Percentiles rank a stretch among this genome's conserved stretches.
Evolutionary conservation across 2,888 invertebrate genomes (phyloP).

Genomic region (Anarsia innoxiella): DNA sequence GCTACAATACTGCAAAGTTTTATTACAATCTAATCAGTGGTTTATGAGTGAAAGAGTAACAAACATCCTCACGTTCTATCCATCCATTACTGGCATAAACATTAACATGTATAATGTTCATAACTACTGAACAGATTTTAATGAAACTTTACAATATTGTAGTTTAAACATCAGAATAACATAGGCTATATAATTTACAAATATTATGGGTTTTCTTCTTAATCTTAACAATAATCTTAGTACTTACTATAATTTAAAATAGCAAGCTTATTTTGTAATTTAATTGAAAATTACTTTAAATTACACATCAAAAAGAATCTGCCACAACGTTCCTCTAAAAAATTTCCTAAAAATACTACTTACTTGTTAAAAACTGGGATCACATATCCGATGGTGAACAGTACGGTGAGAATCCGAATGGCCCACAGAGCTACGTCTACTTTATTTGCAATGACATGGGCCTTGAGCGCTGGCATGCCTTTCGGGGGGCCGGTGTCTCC

Average conservation of each 20-base stretch:
- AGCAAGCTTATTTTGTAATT: not conserved
- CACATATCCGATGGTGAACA: constrained; percentile 89
- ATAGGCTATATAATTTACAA: not conserved
- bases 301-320: too few relatives aligned
- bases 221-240: not conserved
- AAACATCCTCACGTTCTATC: too few relatives aligned
- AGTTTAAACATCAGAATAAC: not conserved
- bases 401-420: constrained; percentile 87
- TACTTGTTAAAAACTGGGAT: constrained; percentile 90
- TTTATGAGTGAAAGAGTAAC: too few relatives aligned
- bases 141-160: too few relatives aligned
- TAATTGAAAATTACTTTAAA: not conserved
- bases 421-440: constrained; percentile 92
- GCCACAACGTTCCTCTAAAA: too few relatives aligned
- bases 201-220: not conserved
- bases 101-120: too few relatives aligned
- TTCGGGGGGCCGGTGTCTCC: constrained; percentile 65
- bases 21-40: too few relatives aligned
- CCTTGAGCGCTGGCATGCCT: constrained; percentile 79
- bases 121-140: too few relatives aligned
- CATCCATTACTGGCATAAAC: too few relatives aligned
- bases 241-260: not conserved
- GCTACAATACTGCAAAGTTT: too few relatives aligned
- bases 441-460: constrained; percentile 87
- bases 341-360: constrained; percentile 58